Evolutionary conservation across 2,797 vertebrate species (phyloP).

Genomic region (Apogon hyalosoma): DNA sequence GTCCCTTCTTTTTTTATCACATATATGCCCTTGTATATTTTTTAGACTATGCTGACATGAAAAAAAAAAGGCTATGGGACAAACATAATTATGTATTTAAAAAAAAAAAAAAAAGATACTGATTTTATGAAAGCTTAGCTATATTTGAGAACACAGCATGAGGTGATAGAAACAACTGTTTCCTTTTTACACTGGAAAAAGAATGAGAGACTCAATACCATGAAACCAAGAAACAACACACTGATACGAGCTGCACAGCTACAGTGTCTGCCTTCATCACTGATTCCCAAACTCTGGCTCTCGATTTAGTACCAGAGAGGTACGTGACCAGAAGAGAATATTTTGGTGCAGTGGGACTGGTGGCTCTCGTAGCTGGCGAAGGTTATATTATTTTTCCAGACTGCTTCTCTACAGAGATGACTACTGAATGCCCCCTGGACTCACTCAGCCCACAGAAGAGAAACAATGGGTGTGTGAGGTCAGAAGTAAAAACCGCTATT

Average conservation of each 20-base stretch:
- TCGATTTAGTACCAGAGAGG: conserved; percentile 48
- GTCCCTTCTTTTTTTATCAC: background rate
- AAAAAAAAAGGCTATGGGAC: conserved; percentile 8
- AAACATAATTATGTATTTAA: conserved; percentile 3
- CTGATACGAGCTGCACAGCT: background rate
- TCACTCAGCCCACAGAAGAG: conserved; percentile 24
- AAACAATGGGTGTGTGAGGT: conserved; percentile 35
- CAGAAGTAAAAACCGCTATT: conserved; percentile 25
- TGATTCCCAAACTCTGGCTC: conserved; percentile 40
- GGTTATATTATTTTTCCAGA: conserved; percentile 43
- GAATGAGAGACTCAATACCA: background rate
- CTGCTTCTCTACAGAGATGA: conserved; percentile 35
- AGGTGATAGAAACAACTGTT: conserved; percentile 9
- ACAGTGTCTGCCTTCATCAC: conserved; percentile 23
- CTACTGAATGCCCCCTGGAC: conserved; percentile 41
- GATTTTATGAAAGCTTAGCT: background rate
- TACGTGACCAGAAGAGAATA: conserved; percentile 68
- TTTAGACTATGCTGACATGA: conserved; percentile 26
- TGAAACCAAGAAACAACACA: background rate
- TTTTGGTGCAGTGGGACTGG: conserved; percentile 67
- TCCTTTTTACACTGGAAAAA: conserved; percentile 8
- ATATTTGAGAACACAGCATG: background rate
- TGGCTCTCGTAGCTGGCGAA: conserved; percentile 35
- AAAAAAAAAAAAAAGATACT: conserved; percentile 2
- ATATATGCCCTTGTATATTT: conserved; percentile 4